Conservation (phyloP, 2,888 invertebrate species). For the Anodontia alba region DNA sequence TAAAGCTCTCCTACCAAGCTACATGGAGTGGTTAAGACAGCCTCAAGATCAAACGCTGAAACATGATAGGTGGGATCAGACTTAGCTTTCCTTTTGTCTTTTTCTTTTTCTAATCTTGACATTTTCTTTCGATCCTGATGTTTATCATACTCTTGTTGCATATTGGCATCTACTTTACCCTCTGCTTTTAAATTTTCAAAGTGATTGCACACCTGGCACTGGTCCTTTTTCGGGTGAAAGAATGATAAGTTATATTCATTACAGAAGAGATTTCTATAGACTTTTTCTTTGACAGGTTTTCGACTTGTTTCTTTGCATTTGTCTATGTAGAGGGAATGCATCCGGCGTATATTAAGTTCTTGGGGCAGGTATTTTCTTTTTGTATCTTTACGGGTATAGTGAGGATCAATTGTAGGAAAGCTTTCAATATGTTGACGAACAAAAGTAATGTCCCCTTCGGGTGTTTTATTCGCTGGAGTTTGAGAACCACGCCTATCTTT, state of each 20-base stretch:
- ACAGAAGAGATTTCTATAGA: slow-evolving; percentile 40
- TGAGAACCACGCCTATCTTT: too few species aligned
- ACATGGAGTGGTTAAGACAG: slow-evolving; percentile 34
- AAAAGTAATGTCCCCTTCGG: not conserved
- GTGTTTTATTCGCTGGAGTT: too few species aligned
- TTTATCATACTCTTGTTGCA: not conserved
- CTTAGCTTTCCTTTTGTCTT: slow-evolving; percentile 17
- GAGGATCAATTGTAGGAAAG: not conserved
- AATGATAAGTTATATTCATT: slow-evolving; percentile 32
- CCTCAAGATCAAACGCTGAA: slow-evolving; percentile 38
- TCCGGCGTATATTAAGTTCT: not conserved
- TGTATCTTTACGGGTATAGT: not conserved
- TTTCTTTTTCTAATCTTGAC: slow-evolving; percentile 12
- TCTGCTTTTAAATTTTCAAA: not conserved
- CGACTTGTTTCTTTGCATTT: not conserved
- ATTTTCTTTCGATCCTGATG: not conserved
- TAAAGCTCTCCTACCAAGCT: slow-evolving; percentile 42
- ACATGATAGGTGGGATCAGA: slow-evolving; percentile 10
- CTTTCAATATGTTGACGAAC: not conserved
- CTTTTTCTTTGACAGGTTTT: too few species aligned
- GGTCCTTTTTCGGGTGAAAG: slow-evolving; percentile 54
- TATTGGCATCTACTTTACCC: not conserved
- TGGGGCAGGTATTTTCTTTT: not conserved
- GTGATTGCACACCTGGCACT: slow-evolving; percentile 43
- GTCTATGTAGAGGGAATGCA: not conserved